phyloP scores from a whole-genome alignment of 2,797 vertebrate genomes.

The Sternarchorhynchus goeldii region DNA sequence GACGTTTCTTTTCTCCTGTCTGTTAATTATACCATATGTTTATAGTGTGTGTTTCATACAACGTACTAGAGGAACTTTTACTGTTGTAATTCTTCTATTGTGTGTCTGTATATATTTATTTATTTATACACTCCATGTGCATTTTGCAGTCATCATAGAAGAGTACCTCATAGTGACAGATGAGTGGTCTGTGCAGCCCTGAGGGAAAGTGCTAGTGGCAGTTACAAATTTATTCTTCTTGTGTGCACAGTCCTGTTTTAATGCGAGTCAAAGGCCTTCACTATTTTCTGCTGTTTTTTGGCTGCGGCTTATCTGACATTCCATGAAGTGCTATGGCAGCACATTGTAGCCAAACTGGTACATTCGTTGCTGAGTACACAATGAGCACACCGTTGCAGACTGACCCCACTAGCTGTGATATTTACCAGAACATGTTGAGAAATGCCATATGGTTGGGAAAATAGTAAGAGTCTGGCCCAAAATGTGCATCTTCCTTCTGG shows the following conservation, averaged over 20 bases:
- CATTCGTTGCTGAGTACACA: conserved; percentile 12
- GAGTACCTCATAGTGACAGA: not conserved
- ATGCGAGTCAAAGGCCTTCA: conserved; percentile 63
- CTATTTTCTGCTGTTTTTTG: conserved; percentile 37
- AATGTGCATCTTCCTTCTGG: not conserved
- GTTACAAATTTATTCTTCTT: conserved; percentile 71
- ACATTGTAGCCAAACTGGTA: conserved; percentile 9
- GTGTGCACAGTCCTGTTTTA: conserved; percentile 68
- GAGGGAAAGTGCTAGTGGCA: conserved; percentile 65
- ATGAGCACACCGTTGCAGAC: not conserved
- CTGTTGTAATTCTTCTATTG: too few species aligned
- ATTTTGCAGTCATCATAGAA: not conserved
- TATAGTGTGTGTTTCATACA: not conserved
- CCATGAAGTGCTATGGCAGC: not conserved
- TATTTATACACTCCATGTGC: not conserved
- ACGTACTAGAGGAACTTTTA: not conserved
- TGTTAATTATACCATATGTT: not conserved
- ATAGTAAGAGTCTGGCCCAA: not conserved
- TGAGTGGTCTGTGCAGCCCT: conserved; percentile 60
- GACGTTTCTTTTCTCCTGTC: conserved; percentile 15
- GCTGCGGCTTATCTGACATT: conserved; percentile 27
- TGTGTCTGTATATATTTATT: too few species aligned
- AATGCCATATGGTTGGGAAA: conserved; percentile 18
- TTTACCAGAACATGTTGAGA: conserved; percentile 2
- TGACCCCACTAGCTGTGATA: conserved; percentile 1